Evolutionary conservation across 2,797 vertebrate species (phyloP), one percentile per base, ranked within the genome.

Genomic region (Xyrichtys novacula): DNA sequence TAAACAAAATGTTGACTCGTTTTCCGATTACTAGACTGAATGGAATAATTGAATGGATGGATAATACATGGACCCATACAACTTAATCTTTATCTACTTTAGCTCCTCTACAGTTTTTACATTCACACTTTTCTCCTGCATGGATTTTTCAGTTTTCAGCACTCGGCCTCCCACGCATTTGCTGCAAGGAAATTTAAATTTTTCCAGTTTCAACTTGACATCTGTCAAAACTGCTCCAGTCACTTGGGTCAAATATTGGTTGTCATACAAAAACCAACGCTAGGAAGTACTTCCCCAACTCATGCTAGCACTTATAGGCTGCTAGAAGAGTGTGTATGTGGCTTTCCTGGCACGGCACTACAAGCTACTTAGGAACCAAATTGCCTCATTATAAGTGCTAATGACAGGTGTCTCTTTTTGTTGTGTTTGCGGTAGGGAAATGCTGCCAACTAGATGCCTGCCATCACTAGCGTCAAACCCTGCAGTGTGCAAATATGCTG

Each of bases 371-470:
- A 87, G 74, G 80, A 68, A 64, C 57, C 73, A 81, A 79, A 80
- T 38, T 49, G 70, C 86, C 44, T 89, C 68, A 74, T 83, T 66
- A 44, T 87, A 80, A 85, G 74, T 82, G 69, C 55, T 78, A 84
- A 84, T 83, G 88, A 89, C 86, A 90, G 84, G 83, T 89, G 85
- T 85, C 86, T 46, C 47, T 84, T 89, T 64, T 42, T 52, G 76
- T 91, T 88, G 74, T 62, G 57, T 55, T 80, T 60, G 36, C 16
- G 20, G 57, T 46, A 40, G 49, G 10, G 53, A 89, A 64, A 68
- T 15, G n/a, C 66, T 62, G 82, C 67, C 72, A 83, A 68, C 22
- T 46, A 46, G 14, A 82, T 53, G 68, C 69, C 66, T 57, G 62
- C 71, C 61, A 10, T 43, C 65, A 16, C 71, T 25, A 42, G 54